Base-by-base conservation (phyloP, 2,113 vertebrate species). In the Ctenodactylus gundi region DNA sequence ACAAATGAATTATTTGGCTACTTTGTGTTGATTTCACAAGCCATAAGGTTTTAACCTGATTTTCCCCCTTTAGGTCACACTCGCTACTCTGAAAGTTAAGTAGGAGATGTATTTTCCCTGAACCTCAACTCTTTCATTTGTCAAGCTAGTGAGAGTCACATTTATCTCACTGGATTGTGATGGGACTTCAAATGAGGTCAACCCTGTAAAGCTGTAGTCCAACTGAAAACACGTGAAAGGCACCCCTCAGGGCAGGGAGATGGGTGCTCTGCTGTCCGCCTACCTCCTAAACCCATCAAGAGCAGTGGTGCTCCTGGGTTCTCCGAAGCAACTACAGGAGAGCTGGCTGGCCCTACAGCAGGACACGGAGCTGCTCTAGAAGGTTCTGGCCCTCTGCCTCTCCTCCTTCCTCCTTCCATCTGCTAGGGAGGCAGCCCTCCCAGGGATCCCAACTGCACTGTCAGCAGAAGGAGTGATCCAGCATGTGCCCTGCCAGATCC, bases 1-100 rank as follows among this genome's bases (percentile, higher is more conserved):
- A 78, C 68, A 68, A 95, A 68, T 93, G 51, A 93, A 91, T 90
- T 93, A 41, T 64, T 88, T 92, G 57, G 82, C 76, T 53, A 93
- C 72, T 90, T 80, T 36, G 64, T 90, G 41, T 83, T 95, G 83
- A 78, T 75, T 95, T 75, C 83, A 76, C 34, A 36, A 96, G 64
- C 58, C 58, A 34, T 39, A 58, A 57, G n/a, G 77, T 85, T 93
- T 64, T 57, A 93, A 95, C 58, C 76, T 83, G 84, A 89, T 80
- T 76, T 83, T 10, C 34, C 76, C 64, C 80, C 12, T n/a, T 78
- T 62, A 82, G 49, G 44, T 91, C 34, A 86, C 68, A 80, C 36
- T 76, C 31, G 57, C 34, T 82, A 64, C 23, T 70, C 53, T 67
- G 76, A 95, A 86, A 91, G 80, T 64, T 34, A 81, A 44, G 36